phyloP scores from a whole-genome alignment of 2,797 vertebrate genomes.

The Hephaestus fuliginosus region DNA sequence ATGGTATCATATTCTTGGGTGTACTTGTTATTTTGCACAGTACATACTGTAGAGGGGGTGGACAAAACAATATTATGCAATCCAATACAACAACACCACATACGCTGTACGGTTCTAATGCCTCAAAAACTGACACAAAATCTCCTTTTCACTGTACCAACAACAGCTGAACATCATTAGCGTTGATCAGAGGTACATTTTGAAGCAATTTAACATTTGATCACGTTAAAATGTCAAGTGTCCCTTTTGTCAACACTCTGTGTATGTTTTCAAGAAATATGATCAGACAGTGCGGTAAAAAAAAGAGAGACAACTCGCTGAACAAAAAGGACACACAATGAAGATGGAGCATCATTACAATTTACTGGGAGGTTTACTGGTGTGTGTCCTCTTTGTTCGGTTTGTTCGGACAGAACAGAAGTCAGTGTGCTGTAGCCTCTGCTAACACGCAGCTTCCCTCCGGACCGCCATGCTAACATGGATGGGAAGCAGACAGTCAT shows the following conservation, averaged over 20 bases:
- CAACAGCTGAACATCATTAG: slow-evolving; percentile 16
- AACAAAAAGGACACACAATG: not conserved
- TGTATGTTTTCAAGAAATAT: not conserved
- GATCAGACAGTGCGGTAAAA: not conserved
- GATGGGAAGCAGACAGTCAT: slow-evolving; percentile 72
- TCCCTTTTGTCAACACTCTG: not conserved
- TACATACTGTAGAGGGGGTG: slow-evolving; percentile 65
- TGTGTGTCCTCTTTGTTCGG: slow-evolving; percentile 7
- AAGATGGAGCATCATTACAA: not conserved
- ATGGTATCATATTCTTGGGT: slow-evolving; percentile 35
- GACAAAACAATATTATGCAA: slow-evolving; percentile 75
- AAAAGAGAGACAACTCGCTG: not conserved
- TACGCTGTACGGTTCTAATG: slow-evolving; percentile 16
- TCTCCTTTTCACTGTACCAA: slow-evolving; percentile 18
- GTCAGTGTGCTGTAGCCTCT: slow-evolving; percentile 23
- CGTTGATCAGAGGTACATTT: not conserved
- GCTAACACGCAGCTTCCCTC: slow-evolving; percentile 23
- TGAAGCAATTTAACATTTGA: slow-evolving; percentile 1
- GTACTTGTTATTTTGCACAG: slow-evolving; percentile 56
- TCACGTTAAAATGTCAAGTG: slow-evolving; percentile 8
- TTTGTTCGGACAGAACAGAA: slow-evolving; percentile 17
- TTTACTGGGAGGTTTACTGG: not conserved
- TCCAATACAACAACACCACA: slow-evolving; percentile 61
- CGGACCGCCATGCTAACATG: slow-evolving; percentile 31
- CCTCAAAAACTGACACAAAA: slow-evolving; percentile 30